Conservation (phyloP, 2,888 invertebrate species). For the Ophion obscuratus region DNA sequence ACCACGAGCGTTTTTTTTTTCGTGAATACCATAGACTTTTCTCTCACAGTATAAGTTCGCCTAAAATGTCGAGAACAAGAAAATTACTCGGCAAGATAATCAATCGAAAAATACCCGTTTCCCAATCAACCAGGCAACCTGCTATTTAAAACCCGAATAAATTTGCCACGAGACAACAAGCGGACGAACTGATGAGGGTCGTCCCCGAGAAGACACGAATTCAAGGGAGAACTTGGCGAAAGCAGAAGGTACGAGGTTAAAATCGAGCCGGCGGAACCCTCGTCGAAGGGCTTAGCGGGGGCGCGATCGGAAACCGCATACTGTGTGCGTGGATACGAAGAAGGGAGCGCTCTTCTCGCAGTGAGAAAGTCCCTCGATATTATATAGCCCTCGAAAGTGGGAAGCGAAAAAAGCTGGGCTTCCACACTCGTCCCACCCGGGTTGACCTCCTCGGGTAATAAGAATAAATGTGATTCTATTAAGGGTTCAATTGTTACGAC, state of each 20-base stretch:
- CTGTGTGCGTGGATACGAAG: conserved; percentile 20
- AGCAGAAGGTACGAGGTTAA: conserved; percentile 37
- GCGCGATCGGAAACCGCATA: conserved; percentile 51
- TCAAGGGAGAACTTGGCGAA: conserved; percentile 29
- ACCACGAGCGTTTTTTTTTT: too few relatives aligned
- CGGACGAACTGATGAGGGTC: background rate
- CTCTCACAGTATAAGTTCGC: too few relatives aligned
- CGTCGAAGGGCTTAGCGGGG: conserved; percentile 61
- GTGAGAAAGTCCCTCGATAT: conserved; percentile 40
- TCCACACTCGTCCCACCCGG: conserved; percentile 63
- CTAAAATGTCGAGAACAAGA: background rate
- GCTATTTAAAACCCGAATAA: conserved; percentile 1
- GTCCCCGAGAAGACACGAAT: conserved; percentile 49
- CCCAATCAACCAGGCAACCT: conserved; percentile 3
- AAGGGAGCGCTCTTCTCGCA: conserved; percentile 51
- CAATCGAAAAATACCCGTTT: background rate
- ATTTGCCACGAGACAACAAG: background rate
- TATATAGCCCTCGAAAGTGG: conserved; percentile 45
- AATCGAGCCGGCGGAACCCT: conserved; percentile 32
- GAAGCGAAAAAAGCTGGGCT: conserved; percentile 56
- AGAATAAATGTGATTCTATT: conserved; percentile 84
- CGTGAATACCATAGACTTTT: too few relatives aligned
- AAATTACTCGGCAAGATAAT: background rate
- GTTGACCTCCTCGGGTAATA: conserved; percentile 83
- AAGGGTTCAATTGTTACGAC: conserved; percentile 83